Evolutionary conservation across 2,888 invertebrate species (phyloP), one percentile per base, ranked within the genome.

Genomic region (Drosophila lutescens): DNA sequence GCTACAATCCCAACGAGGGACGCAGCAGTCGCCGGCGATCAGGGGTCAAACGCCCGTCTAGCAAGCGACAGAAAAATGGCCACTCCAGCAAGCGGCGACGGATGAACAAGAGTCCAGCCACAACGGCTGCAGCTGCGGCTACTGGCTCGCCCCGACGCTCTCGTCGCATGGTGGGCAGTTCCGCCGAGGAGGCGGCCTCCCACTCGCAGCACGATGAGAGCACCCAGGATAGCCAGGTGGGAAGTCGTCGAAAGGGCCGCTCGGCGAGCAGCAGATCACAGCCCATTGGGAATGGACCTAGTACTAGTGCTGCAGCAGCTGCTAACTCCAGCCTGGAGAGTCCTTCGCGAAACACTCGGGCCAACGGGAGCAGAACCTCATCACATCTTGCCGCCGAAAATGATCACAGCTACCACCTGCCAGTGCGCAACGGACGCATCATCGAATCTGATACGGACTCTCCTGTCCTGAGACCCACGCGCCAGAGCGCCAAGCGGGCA

Each of bases 1-100:
- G 93, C 78, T 94, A 94, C 75, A 93, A 93, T 60, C 94, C 94
- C 9, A 92, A 92, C 51, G 90, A 89, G 20, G 81, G 86, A 34
- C 87, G 83, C 56, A 75, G 79, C 50, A 76, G 63, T 55, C 77
- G 71, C 67, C 78, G 77, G 46, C 74, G 62, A 15, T 72, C 36
- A 0, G 56, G 58, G 9, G 17, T 2, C 15, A 86, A 82, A 32
- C 83, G 88, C 2, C 70, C 73, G n/a, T 30, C 54, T 1, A 78
- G 66, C 6, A 63, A 72, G 4, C 44, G 62, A 0, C 62, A 61
- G 34, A 9, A 60, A 5, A 68, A 69, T 7, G 43, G 63, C 5
- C 73, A 76, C 50, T 67, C 49, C 23, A 80, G 53, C 65, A 87
- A 83, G 50, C 66, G 77, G 9, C 68, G 56, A 7, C 63, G 67